phyloP scores from a whole-genome alignment of 1,140 invertebrate species.

The Metopolophium dirhodum region DNA sequence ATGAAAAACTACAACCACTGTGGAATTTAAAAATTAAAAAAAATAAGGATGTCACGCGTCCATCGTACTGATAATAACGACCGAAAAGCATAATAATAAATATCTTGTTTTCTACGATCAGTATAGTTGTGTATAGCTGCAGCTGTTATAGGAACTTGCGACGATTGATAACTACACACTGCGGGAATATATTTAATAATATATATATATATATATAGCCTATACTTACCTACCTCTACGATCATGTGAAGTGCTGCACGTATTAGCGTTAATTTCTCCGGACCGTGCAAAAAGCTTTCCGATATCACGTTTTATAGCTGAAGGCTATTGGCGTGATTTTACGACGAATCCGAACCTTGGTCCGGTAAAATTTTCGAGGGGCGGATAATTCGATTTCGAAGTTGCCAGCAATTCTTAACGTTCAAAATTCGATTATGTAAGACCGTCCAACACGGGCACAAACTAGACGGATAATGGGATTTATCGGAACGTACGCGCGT shows the following conservation, averaged over 20 bases:
- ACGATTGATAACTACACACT: background rate
- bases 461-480: conserved; percentile 11
- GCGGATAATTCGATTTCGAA: conserved; percentile 1
- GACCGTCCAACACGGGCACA: background rate
- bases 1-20: background rate
- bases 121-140: too few species aligned
- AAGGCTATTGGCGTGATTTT: conserved; percentile 16
- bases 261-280: background rate
- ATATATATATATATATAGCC: background rate
- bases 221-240: background rate
- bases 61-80: background rate
- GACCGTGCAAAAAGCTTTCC: background rate
- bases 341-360: background rate
- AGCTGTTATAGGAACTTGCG: background rate
- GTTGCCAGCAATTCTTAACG: background rate
- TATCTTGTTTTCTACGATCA: background rate
- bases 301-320: background rate
- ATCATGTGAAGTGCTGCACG: background rate
- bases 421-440: conserved; percentile 12
- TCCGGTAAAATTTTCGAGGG: background rate
- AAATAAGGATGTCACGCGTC: background rate
- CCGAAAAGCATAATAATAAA: background rate
- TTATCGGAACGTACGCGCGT: background rate
- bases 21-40: accelerated
- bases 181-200: background rate